Percentiles rank a stretch among this genome's conserved stretches.
Conservation (phyloP, 2,888 invertebrate genomes). For the Mimumesa dahlbomi region DNA sequence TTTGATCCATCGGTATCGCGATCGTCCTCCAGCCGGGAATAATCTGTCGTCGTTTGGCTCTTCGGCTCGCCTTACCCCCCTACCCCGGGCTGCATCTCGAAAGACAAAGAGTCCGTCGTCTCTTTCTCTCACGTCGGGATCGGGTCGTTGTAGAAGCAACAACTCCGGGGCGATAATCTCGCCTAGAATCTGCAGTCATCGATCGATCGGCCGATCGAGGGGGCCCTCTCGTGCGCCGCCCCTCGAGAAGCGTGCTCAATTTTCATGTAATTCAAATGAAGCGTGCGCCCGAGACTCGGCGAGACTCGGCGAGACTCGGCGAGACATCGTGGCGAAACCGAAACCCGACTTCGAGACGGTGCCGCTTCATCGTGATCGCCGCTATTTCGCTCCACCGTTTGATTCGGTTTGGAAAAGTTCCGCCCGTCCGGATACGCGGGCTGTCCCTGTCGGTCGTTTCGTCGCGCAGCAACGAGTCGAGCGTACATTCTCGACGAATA, state of each 20-base stretch:
- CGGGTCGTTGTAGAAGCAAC: no score
- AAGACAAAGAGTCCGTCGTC: constrained; percentile 27
- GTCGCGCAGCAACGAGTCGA: no score
- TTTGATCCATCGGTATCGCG: constrained; percentile 52
- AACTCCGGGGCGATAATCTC: constrained; percentile 58
- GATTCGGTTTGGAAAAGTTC: neutral
- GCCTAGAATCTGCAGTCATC: constrained; percentile 49
- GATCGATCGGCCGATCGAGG: constrained; percentile 58
- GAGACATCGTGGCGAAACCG: constrained; percentile 35
- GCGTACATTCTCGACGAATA: no score
- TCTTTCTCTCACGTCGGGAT: no score
- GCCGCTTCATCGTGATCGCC: neutral
- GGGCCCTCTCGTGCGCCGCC: constrained; percentile 22
- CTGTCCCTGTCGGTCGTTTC: no score
- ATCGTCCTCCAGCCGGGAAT: constrained; percentile 57
- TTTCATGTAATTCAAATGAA: constrained; percentile 66
- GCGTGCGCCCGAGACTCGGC: constrained; percentile 25
- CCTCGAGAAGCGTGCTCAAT: constrained; percentile 50
- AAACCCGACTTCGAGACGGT: constrained; percentile 8
- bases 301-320: constrained; percentile 18
- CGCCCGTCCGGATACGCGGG: no score
- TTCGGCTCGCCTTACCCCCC: constrained; percentile 21
- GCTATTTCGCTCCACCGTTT: constrained; percentile 24
- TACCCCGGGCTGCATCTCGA: neutral
- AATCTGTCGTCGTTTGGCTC: constrained; percentile 62